Base-by-base conservation (phyloP, 1,140 invertebrate genomes). In the Episyrphus balteatus region DNA sequence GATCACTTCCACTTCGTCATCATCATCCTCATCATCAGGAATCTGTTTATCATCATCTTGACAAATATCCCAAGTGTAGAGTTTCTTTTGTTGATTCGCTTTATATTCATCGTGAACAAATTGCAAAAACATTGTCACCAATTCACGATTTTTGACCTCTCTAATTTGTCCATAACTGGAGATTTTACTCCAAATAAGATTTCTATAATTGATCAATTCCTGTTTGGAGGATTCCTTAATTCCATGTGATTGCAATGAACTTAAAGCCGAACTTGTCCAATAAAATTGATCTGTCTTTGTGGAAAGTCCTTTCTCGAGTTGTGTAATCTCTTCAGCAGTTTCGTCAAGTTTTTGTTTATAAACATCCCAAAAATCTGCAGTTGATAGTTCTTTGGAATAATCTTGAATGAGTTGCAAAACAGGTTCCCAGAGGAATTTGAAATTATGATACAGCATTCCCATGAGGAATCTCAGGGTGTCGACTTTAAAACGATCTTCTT, bases 351-450 rank as follows among this genome's bases (percentile, higher is more conserved):
- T 77, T 6, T 71, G 57, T 13, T 78, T 62, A 60, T 84, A 93
- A 13, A 85, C 67, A 14, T 71, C 63, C 91, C 92, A 95, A 72
- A 94, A 94, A 38, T 76, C 69, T 5, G 79, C 62, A 14, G 71
- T 71, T 1, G 76, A 62, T 59, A 90, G 72, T 2, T 74, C 71
- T 52, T 75, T 72, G 1, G 85, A 84, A 61, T 86, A 86, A 8
- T 80, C 75, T 3, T 79, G 70, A 44, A 95, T 81, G 15, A 90
- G 73, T 56, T 83, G 77, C 8, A 74, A 70, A 0, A 86, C 70
- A n/a, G 89, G 86, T 40, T 86, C 81, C 92, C 92, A 96, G 0
- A 97, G 57, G 17, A 91, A 69, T 55, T 85, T 84, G 53, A 95
- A 94, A 62, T 95, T 95, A 3, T 86, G 71, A 63, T 86, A 91